These are phyloP conservation scores for Riparia riparia DNA, from an alignment of 2,113 vertebrate genomes.

Conservation along the genomic window DNA sequence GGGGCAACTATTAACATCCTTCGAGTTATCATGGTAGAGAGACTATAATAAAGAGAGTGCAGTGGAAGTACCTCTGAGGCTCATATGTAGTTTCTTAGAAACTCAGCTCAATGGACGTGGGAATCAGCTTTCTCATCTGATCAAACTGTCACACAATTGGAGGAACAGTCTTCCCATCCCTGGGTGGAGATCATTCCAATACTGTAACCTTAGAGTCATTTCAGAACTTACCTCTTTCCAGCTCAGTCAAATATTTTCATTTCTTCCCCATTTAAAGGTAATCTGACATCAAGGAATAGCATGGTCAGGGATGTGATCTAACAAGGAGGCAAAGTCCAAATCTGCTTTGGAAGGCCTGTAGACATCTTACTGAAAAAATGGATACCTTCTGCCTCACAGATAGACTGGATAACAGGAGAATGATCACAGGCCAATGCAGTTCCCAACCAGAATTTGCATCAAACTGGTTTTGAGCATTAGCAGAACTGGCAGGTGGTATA, in stretches of 20 bases:
- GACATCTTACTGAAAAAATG: neutral
- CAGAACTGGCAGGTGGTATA: neutral
- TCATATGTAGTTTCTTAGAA: neutral
- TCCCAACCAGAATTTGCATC: neutral
- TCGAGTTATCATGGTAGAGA: neutral
- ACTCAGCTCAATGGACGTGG: neutral
- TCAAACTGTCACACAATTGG: neutral
- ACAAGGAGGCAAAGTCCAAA: neutral
- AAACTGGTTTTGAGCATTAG: neutral
- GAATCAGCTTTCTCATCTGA: neutral
- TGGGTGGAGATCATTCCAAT: neutral
- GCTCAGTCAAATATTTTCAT: neutral
- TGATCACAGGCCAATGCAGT: neutral
- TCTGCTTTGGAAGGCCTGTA: neutral
- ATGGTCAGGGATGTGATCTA: neutral
- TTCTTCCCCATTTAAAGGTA: neutral
- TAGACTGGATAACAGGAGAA: neutral
- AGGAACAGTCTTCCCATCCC: neutral
- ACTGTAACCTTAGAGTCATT: neutral
- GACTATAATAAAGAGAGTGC: neutral
- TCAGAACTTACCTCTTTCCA: neutral
- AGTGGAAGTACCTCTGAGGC: neutral
- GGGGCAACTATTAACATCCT: neutral
- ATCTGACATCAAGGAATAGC: neutral
- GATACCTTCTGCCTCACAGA: neutral